Evolutionary conservation across 2,113 vertebrate species (phyloP).

Genomic region (Paralichthys olivaceus): DNA sequence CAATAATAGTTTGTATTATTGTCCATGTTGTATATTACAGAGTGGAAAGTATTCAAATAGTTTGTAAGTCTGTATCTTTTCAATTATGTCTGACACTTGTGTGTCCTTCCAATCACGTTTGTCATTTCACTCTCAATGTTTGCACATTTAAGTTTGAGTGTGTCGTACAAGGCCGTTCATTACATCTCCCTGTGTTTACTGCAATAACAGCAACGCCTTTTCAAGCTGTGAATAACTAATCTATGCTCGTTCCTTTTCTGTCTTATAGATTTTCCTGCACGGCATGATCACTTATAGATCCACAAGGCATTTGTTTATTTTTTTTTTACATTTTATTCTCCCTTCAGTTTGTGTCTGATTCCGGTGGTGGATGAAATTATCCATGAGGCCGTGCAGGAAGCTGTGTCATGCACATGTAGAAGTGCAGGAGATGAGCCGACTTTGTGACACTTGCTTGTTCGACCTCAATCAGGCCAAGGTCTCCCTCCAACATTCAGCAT

Average conservation of each 20-base stretch:
- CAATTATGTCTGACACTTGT: too few species aligned
- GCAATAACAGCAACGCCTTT: neutral
- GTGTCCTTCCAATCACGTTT: too few species aligned
- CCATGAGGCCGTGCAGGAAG: conserved; percentile 29
- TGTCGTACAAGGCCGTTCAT: too few species aligned
- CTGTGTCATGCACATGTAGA: conserved; percentile 20
- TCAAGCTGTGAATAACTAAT: conserved; percentile 3
- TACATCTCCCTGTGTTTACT: neutral
- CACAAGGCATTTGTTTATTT: too few species aligned
- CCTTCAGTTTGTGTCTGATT: conserved; percentile 19
- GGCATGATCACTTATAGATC: conserved; percentile 1
- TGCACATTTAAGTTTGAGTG: too few species aligned
- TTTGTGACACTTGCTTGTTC: conserved; percentile 59
- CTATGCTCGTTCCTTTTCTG: neutral
- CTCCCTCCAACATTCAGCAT: conserved; percentile 65
- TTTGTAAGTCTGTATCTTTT: neutral
- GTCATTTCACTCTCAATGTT: too few species aligned
- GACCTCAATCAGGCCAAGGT: conserved; percentile 54
- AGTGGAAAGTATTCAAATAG: neutral
- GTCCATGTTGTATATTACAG: neutral
- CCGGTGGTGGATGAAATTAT: conserved; percentile 45
- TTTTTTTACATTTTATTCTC: too few species aligned
- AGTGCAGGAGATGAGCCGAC: conserved; percentile 48
- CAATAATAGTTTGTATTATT: too few species aligned
- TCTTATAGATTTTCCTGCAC: conserved; percentile 28